A percentile compares a stretch with the other conserved stretches of the same genome.
Evolutionary conservation across 2,113 vertebrate species (phyloP).

Genomic region (Tragelaphus buxtoni): DNA sequence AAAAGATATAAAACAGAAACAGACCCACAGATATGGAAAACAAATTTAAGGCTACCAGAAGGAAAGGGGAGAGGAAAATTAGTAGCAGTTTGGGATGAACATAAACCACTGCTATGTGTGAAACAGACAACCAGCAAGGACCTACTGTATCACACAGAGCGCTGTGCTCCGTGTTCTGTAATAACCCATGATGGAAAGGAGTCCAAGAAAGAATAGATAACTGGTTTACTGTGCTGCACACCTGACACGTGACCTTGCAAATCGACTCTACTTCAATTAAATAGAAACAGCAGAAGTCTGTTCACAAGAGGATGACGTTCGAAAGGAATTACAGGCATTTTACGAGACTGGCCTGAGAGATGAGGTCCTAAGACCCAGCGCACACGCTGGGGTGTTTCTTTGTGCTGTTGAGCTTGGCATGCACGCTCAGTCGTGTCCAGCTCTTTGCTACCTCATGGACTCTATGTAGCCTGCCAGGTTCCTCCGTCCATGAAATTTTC

Average conservation of each 20-base stretch:
- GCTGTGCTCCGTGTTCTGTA: rapidly evolving
- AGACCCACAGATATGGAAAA: background rate
- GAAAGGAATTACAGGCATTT: rapidly evolving
- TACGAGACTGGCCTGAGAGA: rapidly evolving
- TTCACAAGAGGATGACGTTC: rapidly evolving
- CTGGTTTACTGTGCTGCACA: background rate
- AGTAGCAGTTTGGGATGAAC: background rate
- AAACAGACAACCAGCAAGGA: background rate
- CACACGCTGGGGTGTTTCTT: background rate
- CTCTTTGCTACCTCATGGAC: background rate
- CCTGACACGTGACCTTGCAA: background rate
- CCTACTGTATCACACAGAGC: background rate
- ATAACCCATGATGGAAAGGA: background rate
- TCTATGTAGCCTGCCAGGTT: background rate
- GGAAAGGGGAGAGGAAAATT: background rate
- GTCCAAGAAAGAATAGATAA: rapidly evolving
- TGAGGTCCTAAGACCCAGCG: background rate
- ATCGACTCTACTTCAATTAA: too few species aligned
- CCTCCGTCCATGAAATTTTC: background rate
- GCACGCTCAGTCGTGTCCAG: rapidly evolving
- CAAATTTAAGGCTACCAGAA: too few species aligned
- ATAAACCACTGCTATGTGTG: rapidly evolving
- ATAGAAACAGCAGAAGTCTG: background rate
- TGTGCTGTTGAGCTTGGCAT: background rate
- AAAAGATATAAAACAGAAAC: background rate